These are phyloP conservation scores for Arrhopalites spinosus DNA, from an alignment of 2,888 invertebrate species.

Conservation along the genomic window DNA sequence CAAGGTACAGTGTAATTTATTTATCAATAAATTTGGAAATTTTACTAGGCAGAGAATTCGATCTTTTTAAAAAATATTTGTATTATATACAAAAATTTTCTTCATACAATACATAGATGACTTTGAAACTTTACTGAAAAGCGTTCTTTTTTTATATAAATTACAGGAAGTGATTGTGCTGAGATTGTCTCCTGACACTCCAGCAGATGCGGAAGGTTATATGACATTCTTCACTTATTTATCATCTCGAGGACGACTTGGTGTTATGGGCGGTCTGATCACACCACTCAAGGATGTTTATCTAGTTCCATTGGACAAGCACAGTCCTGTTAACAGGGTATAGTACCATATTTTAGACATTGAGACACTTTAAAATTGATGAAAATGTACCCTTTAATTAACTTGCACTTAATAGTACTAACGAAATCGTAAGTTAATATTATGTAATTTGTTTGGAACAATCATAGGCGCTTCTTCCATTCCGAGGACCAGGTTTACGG, in stretches of 20 bases:
- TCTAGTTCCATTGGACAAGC: conserved; percentile 81
- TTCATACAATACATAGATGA: too few species aligned
- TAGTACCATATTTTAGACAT: not conserved
- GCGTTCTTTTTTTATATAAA: conserved; percentile 14
- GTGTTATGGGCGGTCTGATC: conserved; percentile 77
- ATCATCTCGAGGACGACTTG: conserved; percentile 69
- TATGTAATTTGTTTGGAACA: conserved; percentile 14
- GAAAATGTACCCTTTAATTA: not conserved
- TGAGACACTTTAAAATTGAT: not conserved
- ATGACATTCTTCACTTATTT: conserved; percentile 86
- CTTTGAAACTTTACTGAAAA: too few species aligned
- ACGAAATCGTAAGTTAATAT: not conserved
- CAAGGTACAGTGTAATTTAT: too few species aligned
- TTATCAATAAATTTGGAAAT: too few species aligned
- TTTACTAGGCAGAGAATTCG: too few species aligned
- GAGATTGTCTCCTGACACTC: conserved; percentile 77
- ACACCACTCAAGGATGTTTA: conserved; percentile 91
- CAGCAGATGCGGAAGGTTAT: conserved; percentile 83
- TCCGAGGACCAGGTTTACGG: conserved; percentile 71
- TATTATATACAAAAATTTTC: too few species aligned
- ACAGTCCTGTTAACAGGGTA: conserved; percentile 72
- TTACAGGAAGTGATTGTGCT: conserved; percentile 77
- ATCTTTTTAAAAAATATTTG: too few species aligned
- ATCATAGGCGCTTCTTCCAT: conserved; percentile 64
- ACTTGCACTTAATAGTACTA: not conserved